These are phyloP conservation scores for Bradysia coprophila DNA, from an alignment of 1,140 invertebrate species.

Conservation along the genomic window DNA sequence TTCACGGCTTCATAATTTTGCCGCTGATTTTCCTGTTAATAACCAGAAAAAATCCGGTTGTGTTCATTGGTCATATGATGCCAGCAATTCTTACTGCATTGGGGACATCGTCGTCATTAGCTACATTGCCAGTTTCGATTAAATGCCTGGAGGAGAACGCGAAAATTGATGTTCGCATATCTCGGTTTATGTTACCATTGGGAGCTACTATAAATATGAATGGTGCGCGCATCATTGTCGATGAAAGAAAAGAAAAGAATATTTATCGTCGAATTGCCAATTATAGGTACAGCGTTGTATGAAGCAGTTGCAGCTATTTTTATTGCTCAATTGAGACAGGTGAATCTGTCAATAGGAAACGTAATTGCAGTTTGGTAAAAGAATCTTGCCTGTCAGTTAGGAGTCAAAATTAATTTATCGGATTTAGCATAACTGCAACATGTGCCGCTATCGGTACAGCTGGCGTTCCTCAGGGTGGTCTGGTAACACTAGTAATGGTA, in stretches of 20 bases:
- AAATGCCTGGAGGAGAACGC: conserved; percentile 83
- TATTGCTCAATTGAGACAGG: conserved; percentile 79
- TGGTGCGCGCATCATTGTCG: too few species aligned
- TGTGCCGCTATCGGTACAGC: conserved; percentile 79
- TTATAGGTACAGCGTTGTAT: conserved; percentile 84
- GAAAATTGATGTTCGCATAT: conserved; percentile 73
- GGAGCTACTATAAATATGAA: conserved; percentile 90
- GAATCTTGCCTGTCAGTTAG: too few species aligned
- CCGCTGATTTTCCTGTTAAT: conserved; percentile 45
- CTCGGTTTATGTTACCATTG: conserved; percentile 77
- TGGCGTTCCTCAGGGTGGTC: conserved; percentile 71
- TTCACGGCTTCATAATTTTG: conserved; percentile 60
- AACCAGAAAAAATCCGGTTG: conserved; percentile 44
- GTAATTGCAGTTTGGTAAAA: conserved; percentile 62
- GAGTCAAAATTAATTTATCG: conserved; percentile 68
- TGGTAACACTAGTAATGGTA: conserved; percentile 72
- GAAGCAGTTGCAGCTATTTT: conserved; percentile 77
- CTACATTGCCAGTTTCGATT: conserved; percentile 87
- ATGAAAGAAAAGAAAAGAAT: too few species aligned
- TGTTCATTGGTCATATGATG: conserved; percentile 46
- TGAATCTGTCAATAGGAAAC: conserved; percentile 56
- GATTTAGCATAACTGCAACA: conserved; percentile 67
- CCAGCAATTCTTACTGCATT: neutral
- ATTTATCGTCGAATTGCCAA: too few species aligned
- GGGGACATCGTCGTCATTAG: conserved; percentile 15